A percentile compares a stretch with the other conserved stretches of the same genome.
Evolutionary conservation across 2,888 invertebrate genomes (phyloP).

Genomic region (Harpagoxenus sublaevis): DNA sequence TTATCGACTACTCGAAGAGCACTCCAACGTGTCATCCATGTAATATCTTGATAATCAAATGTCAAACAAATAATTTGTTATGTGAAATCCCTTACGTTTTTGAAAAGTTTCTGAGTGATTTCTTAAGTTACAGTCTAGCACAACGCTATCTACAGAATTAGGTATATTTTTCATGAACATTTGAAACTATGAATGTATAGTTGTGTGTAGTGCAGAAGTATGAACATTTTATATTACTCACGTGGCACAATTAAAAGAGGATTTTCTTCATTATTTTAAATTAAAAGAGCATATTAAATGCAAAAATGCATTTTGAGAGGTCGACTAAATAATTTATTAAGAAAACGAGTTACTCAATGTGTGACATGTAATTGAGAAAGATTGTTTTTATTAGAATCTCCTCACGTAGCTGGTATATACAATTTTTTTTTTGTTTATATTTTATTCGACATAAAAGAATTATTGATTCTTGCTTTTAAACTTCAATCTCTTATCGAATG

Average conservation of each 20-base stretch:
- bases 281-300: too few species aligned
- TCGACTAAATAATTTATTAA: neutral
- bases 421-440: neutral
- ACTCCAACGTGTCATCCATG: neutral
- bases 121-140: neutral
- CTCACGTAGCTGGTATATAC: neutral
- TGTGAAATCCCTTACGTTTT: neutral
- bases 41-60: neutral
- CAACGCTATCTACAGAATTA: neutral
- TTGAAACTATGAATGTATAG: too few species aligned
- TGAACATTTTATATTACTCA: neutral
- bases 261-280: neutral
- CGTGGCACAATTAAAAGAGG: neutral
- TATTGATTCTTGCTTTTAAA: slow-evolving; percentile 8
- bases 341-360: neutral
- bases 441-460: too few species aligned
- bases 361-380: slow-evolving; percentile 11
- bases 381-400: neutral
- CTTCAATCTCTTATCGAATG: neutral
- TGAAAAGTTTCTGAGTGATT: neutral
- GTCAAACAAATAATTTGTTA: neutral
- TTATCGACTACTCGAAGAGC: neutral
- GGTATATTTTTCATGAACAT: neutral
- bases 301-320: neutral
- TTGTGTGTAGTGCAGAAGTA: neutral